Evolutionary conservation across 2,797 vertebrate species (phyloP).

Genomic region (Dromococcyx pavoninus): DNA sequence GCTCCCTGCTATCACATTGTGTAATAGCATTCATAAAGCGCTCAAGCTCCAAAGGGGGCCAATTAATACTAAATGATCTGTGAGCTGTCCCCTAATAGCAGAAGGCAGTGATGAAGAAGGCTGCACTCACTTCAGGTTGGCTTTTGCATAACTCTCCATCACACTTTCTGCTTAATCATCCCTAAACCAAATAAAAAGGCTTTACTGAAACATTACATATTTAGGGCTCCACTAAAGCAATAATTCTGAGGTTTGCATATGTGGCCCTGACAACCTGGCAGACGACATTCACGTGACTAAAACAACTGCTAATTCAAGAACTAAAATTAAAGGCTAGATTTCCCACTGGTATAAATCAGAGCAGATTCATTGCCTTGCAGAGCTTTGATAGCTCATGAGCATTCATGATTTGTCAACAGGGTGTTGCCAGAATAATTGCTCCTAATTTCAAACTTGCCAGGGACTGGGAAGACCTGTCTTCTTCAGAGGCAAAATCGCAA

Average conservation of each 20-base stretch:
- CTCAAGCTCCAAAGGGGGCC: slow-evolving; percentile 1
- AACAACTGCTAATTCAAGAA: slow-evolving; percentile 39
- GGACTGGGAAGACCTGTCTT: background rate
- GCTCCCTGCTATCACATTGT: background rate
- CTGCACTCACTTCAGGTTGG: background rate
- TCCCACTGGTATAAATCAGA: slow-evolving; percentile 11
- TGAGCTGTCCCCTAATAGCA: background rate
- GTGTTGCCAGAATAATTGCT: background rate
- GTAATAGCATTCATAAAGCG: background rate
- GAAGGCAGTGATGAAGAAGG: background rate
- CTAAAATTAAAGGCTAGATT: slow-evolving; percentile 32
- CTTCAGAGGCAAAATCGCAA: background rate
- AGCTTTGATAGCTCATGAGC: background rate
- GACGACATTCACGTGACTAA: background rate
- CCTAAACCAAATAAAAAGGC: background rate
- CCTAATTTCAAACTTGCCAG: background rate
- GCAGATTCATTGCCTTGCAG: background rate
- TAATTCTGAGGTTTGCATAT: background rate
- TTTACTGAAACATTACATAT: background rate
- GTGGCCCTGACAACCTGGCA: slow-evolving; percentile 13
- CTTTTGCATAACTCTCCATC: background rate
- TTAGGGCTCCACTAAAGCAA: background rate
- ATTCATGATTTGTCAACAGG: slow-evolving; percentile 2
- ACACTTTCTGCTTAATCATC: background rate
- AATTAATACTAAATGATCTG: slow-evolving; percentile 29